These are phyloP conservation scores for Prunella fulvescens DNA, from an alignment of 2,113 vertebrate species.

Conservation along the genomic window DNA sequence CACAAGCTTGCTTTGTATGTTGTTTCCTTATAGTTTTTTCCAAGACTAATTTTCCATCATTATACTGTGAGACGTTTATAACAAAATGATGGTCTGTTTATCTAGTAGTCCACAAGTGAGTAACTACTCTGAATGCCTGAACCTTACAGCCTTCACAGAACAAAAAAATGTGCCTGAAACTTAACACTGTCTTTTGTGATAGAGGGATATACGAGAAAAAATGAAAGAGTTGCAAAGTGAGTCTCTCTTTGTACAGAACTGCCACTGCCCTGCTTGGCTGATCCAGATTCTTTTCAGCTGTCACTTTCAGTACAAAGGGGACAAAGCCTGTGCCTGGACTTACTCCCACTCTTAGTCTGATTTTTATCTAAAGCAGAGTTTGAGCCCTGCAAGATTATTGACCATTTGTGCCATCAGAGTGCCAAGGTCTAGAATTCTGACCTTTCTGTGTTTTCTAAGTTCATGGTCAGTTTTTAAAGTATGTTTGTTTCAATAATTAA, in stretches of 20 bases:
- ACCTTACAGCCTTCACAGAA: not conserved
- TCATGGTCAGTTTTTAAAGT: not conserved
- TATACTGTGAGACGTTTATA: not conserved
- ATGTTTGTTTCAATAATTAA: not conserved
- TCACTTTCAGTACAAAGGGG: slow-evolving; percentile 12
- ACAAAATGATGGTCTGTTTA: not conserved
- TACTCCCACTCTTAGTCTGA: not conserved
- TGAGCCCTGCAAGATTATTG: not conserved
- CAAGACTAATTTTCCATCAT: not conserved
- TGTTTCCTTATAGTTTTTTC: not conserved
- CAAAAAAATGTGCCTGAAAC: not conserved
- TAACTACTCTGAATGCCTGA: not conserved
- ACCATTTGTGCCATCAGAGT: not conserved
- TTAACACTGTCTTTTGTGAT: not conserved
- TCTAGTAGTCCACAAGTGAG: not conserved
- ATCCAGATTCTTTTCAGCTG: slow-evolving; percentile 18
- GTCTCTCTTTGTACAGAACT: not conserved
- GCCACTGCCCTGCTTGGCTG: not conserved
- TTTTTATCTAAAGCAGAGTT: not conserved
- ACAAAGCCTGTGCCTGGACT: not conserved
- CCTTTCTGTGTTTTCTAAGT: not conserved
- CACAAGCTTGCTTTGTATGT: not conserved
- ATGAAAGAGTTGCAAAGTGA: not conserved
- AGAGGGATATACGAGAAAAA: not conserved
- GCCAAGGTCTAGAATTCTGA: not conserved